Conservation (phyloP, 2,888 invertebrate genomes). For the Calliphora vomitoria region DNA sequence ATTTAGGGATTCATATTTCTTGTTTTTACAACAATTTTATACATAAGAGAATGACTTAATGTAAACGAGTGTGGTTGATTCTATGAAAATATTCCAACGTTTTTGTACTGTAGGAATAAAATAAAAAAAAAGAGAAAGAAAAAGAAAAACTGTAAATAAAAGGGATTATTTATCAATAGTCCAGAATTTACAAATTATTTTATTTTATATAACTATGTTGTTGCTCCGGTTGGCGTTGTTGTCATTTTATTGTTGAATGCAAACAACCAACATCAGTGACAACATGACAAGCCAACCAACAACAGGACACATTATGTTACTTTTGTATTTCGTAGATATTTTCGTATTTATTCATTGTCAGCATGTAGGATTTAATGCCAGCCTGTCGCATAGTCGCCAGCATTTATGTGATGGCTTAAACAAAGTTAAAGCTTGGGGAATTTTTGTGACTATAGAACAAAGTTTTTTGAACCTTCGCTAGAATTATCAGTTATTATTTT, state of each 20-base stretch:
- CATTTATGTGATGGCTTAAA: slow-evolving; percentile 9
- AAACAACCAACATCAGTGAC: not conserved
- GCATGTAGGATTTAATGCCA: slow-evolving; percentile 6
- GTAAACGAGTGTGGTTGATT: not conserved
- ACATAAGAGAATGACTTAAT: slow-evolving; percentile 17
- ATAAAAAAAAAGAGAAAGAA: not conserved
- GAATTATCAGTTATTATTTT: not conserved
- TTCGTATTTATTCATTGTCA: not conserved
- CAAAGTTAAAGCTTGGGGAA: not conserved
- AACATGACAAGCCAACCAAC: not conserved
- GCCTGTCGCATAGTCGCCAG: not conserved
- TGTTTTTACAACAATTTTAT: slow-evolving; percentile 20
- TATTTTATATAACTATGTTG: not conserved
- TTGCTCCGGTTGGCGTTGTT: not conserved
- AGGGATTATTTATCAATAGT: slow-evolving; percentile 49
- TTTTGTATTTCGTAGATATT: not conserved
- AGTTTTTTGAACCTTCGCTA: not conserved
- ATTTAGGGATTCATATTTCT: slow-evolving; percentile 47
- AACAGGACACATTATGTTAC: not conserved
- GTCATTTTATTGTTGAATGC: not conserved
- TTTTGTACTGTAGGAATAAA: not conserved
- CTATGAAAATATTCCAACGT: not conserved
- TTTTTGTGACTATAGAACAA: not conserved
- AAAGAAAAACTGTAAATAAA: slow-evolving; percentile 2
- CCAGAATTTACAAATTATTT: slow-evolving; percentile 35